Evolutionary conservation across 2,113 vertebrate genomes (phyloP).

Genomic region (Dolichotis patagonum): DNA sequence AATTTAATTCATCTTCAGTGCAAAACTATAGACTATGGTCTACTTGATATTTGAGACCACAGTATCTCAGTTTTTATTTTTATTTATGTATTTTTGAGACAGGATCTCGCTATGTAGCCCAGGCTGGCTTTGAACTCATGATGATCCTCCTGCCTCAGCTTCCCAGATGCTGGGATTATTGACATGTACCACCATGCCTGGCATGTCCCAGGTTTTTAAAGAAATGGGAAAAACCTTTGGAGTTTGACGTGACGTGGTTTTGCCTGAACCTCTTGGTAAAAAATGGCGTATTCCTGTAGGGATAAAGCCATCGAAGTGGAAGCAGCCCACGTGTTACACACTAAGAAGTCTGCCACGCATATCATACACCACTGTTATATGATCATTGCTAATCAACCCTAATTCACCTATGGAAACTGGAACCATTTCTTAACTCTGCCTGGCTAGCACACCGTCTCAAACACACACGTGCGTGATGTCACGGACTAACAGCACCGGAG

Average conservation of each 20-base stretch:
- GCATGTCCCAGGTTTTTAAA: neutral
- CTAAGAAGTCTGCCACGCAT: neutral
- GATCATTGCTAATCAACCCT: neutral
- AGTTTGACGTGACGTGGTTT: neutral
- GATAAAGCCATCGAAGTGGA: neutral
- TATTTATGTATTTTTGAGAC: neutral
- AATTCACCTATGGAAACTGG: neutral
- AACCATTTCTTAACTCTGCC: neutral
- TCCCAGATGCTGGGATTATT: neutral
- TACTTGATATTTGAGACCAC: neutral
- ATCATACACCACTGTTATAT: neutral
- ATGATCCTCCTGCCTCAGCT: neutral
- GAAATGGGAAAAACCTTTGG: neutral
- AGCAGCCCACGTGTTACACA: neutral
- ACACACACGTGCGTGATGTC: neutral
- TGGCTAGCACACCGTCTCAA: neutral
- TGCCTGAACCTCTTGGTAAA: neutral
- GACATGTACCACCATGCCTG: neutral
- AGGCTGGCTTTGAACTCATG: neutral
- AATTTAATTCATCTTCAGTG: conserved; percentile 26
- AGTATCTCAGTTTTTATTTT: neutral
- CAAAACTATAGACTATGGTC: neutral
- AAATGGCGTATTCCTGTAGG: neutral
- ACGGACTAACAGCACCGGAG: neutral
- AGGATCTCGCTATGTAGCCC: neutral